These are phyloP conservation scores for Bactericera cockerelli DNA, from an alignment of 1,140 invertebrate species.

Conservation along the genomic window DNA sequence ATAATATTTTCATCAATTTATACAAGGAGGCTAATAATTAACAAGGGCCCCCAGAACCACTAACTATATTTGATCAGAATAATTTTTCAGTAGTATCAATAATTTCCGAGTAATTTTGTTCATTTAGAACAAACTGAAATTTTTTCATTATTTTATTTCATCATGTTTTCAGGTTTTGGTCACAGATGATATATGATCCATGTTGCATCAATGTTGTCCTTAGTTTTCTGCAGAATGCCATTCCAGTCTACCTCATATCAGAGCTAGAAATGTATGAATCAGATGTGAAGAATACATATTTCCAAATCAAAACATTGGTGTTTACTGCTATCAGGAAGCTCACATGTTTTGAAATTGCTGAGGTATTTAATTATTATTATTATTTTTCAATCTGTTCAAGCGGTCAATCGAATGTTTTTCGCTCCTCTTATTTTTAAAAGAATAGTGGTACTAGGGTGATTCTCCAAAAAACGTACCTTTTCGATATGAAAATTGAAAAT, in stretches of 20 bases:
- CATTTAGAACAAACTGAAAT: too few species aligned
- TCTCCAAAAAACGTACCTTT: too few species aligned
- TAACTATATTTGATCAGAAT: too few species aligned
- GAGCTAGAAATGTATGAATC: neutral
- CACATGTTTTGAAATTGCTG: neutral
- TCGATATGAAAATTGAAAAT: too few species aligned
- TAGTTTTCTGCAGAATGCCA: constrained; percentile 1
- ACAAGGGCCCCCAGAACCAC: too few species aligned
- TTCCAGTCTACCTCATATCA: neutral
- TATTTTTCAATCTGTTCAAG: too few species aligned
- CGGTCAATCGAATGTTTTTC: neutral
- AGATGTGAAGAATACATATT: neutral
- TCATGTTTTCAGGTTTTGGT: neutral
- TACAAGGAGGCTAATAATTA: too few species aligned
- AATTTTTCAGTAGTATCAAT: too few species aligned
- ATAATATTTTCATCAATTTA: too few species aligned
- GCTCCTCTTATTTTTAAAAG: neutral
- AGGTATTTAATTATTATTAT: too few species aligned
- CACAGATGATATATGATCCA: neutral
- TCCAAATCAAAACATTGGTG: neutral
- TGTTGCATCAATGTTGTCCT: neutral
- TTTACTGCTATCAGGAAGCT: neutral
- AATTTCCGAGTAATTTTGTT: too few species aligned
- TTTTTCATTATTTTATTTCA: neutral
- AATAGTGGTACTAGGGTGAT: neutral